A percentile compares a stretch with the other conserved stretches of the same genome.
Evolutionary conservation across 2,113 vertebrate species (phyloP).

Genomic region (Elanus axillaris): DNA sequence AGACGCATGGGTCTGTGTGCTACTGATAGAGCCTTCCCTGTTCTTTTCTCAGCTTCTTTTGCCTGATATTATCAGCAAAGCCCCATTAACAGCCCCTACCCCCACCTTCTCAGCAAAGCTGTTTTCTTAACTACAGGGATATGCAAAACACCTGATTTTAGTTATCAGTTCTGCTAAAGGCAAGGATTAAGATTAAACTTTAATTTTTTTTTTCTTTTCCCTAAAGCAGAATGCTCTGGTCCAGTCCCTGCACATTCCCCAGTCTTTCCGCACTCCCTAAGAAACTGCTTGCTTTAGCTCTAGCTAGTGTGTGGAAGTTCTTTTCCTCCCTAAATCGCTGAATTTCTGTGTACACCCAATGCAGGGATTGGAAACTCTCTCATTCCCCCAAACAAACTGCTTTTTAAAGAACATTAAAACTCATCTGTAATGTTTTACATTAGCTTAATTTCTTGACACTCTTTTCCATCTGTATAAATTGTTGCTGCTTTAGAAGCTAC

Average conservation of each 20-base stretch:
- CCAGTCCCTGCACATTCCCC: not conserved
- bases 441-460: not conserved
- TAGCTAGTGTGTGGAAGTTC: not conserved
- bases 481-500: not conserved
- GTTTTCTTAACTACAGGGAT: not conserved
- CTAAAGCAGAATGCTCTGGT: not conserved
- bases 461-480: not conserved
- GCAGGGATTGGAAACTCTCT: not conserved
- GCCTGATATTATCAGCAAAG: not conserved
- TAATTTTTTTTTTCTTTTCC: not conserved
- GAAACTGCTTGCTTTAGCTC: not conserved
- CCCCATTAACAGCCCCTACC: not conserved
- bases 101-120: not conserved
- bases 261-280: not conserved
- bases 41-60: not conserved
- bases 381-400: not conserved
- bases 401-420: not conserved
- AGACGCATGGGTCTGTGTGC: not conserved
- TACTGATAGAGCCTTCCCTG: not conserved
- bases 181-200: constrained; percentile 6
- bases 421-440: not conserved
- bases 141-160: constrained; percentile 20
- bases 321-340: not conserved
- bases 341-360: not conserved
- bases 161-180: not conserved